Evolutionary conservation across 2,888 invertebrate genomes (phyloP), one percentile per base, ranked within the genome.

Genomic region (Lithophane semibrunnea): DNA sequence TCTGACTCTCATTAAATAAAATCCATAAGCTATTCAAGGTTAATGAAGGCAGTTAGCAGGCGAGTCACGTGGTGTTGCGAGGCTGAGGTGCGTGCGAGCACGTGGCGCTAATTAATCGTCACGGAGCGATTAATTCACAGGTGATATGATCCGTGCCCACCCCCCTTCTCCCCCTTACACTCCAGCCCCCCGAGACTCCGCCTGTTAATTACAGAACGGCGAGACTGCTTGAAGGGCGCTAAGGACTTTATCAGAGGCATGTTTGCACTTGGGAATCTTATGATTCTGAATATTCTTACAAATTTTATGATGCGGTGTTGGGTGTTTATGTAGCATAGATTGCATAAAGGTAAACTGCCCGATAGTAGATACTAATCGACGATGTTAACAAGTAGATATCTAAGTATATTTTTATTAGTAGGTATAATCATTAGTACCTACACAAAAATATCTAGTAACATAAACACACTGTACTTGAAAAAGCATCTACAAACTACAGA

Each of bases 41-140:
- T 83, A 83, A 85, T 84, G 77, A 79, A 80, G 73, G 47, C 72
- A 75, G 73, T 86, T 84, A 76, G 80, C 73, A 80, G 75, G 66
- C 87, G 70, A 86, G 88, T 87, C 91, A 92, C 91, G 91, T 91
- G 91, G 85, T 90, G 88, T 87, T 88, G 86, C 86, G 86, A 82
- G 88, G 86, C 87, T 91, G 88, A 80, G 77, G 65, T 80, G 89
- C 91, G 88, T 90, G 87, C 77, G 88, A 92, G 90, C 95, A 94
- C 94, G 95, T 94, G 95, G 93, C 92, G 86, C 88, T 96, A 95
- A 96, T 96, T 94, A 95, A 96, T 96, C 95, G 95, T 95, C 94
- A 93, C 92, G 92, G 92, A 89, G 90, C 95, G 93, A 96, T 96
- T 96, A 96, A 95, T 95, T 95, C 94, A 90, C 94, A 94, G 94